Evolutionary conservation across 2,113 vertebrate species (phyloP), one percentile per base, ranked within the genome.

Genomic region (Petaurus breviceps): DNA sequence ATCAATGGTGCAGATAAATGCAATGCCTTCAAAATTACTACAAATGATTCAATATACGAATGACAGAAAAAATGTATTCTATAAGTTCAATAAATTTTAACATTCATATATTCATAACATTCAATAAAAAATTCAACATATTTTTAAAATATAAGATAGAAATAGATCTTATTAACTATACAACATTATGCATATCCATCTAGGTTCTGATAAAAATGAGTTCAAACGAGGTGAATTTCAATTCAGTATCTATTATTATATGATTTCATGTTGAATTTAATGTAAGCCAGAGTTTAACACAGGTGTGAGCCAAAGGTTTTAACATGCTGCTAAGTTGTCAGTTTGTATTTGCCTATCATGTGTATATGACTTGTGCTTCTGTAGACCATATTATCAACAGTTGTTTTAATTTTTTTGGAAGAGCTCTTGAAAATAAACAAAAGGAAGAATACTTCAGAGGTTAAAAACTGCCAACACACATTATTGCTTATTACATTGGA

Each of bases 181-280:
- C 98, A 97, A 98, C 98, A 99, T 99, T 98, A 99, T 99, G 98
- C 98, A 99, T 99, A 99, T 98, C 96, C 96, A 95, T 3, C 31
- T 84, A 84, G 16, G 5, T 84, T 43, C 11, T 84, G 14, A 84
- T 84, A 84, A 43, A 84, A 22, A 1, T 84, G 14, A 43, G 68
- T 43, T 84, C n/a, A 84, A 84, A 19, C 43, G 22, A 22, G 16
- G 2, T 84, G 14, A 84, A 84, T 22, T 43, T 84, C 14, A 22
- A 43, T 84, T 43, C 22, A 84, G 16, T 84, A 4, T 84, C n/a
- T 22, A 43, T n/a, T 37, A 68, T 68, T n/a, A 84, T 22, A 84
- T 84, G 37, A 84, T 84, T 84, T n/a, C 16, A 22, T 84, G 1
- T 84, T 43, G 68, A 43, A 84, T 84, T 84, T 84, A 84, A 84